Evolutionary conservation across 2,888 invertebrate species (phyloP), one percentile per base, ranked within the genome.

Genomic region (Norana najaformis): DNA sequence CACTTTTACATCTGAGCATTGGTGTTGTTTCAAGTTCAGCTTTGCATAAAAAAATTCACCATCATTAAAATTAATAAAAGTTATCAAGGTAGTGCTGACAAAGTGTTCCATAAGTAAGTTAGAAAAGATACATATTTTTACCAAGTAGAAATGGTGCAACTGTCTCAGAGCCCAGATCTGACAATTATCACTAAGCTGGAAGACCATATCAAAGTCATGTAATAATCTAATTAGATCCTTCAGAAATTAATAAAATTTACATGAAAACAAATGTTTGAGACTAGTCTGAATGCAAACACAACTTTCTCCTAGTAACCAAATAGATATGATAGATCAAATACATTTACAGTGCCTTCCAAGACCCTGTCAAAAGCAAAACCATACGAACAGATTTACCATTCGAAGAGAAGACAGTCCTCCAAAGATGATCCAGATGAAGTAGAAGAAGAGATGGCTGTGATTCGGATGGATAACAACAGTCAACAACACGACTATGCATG

Each of bases 401-500:
- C 94, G 93, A 6, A 95, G 91, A 6, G 95, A 93, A 14, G 95
- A 94, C 0, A 95, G 93, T 8, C 95, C 95, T 83, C 95, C 95
- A 92, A 95, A 92, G 11, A 95, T 88, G 18, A 93, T 93, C 94
- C 95, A 95, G 30, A 95, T 91, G 3, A 94, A 83, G 92, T 95
- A 95, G 92, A 95, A 95, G 91, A 95, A 94, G 53, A 94, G 89
- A 92, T 95, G 95, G 91, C 94, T 95, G 93, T 95, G 95, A 88
- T 93, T 93, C 0, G 95, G 94, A 93, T 95, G 95, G 91, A 95
- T 93, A 14, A 95, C 91, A 0, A 95, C 95, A 0, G 95, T 95
- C 69, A 95, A 92, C 34, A 95, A 93, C 53, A 95, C 93, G 16
- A 95, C 95, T 30, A 95, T 91, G 92, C 95, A 95, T 92, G 95